Evolutionary conservation across 1,140 invertebrate species (phyloP), one percentile per base, ranked within the genome.

Genomic region (Hylaeus anthracinus): DNA sequence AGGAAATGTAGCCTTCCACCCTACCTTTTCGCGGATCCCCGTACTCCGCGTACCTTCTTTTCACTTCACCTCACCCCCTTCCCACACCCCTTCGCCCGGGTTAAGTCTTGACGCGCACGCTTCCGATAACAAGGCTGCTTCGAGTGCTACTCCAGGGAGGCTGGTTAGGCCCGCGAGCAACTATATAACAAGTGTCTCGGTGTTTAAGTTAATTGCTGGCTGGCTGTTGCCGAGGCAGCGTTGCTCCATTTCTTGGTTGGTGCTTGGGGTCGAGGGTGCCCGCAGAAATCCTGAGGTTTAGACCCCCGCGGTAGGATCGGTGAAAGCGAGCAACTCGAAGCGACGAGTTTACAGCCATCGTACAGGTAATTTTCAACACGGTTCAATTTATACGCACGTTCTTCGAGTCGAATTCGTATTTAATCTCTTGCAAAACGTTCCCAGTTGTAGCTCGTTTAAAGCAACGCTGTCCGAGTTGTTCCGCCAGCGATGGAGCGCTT

Each of bases 1-100:
- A 82, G 81, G 66, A 76, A 85, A 84, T 85, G 83, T 85, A 84
- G 82, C 77, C 61, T 82, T 73, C 45, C 55, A 86, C 67, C 55
- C 55, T 77, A 64, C n/a, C 74, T 45, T 60, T 80, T 71, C 43
- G 45, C 15, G 10, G 45, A 55, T 51, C 2, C 53, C 56, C 76
- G n/a, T 5, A n/a, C 39, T 55, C 53, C 56, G 15, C 37, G 39
- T 14, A 26, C 39, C 51, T 10, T 55, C 61, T 12, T 39, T 67
- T 37, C 39, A 48, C 6, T 51, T 1, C 51, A 51, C 9, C 51
- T 9, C 51, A 6, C 9, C 51, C 6, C 9, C 51, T 10, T 9
- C 6, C 51, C 51, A 0, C 2, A 1, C 51, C 82, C 63, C 56
- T 12, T 60, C 51, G 78, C 81, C 67, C 77, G 67, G 60, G 78